These are phyloP conservation scores for Cynaeus angustus DNA, from an alignment of 2,888 invertebrate species.

Conservation along the genomic window DNA sequence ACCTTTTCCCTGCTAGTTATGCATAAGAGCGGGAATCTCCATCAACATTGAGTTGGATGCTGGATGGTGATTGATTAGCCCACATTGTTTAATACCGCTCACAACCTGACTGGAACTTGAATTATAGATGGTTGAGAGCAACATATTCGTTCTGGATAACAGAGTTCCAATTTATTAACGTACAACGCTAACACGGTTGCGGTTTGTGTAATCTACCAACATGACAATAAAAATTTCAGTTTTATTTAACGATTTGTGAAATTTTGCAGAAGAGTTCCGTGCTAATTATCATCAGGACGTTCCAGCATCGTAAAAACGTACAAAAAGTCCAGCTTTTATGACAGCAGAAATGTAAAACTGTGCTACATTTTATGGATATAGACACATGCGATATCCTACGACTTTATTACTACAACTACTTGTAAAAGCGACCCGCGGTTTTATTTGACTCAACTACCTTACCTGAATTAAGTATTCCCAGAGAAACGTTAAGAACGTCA, in stretches of 20 bases:
- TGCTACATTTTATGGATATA: conserved; percentile 4
- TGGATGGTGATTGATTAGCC: conserved; percentile 55
- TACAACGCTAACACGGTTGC: conserved; percentile 36
- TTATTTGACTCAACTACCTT: conserved; percentile 45
- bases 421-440: too few relatives aligned
- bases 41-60: conserved; percentile 28
- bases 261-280: background rate
- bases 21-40: conserved; percentile 21
- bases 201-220: conserved; percentile 40
- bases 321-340: conserved; percentile 18
- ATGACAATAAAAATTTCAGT: conserved; percentile 14
- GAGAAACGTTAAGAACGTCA: conserved; percentile 50
- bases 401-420: conserved; percentile 37
- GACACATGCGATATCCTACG: conserved; percentile 7
- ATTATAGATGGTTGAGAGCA: conserved; percentile 54
- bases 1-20: conserved; percentile 24
- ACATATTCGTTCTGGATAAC: conserved; percentile 48
- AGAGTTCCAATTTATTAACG: conserved; percentile 46
- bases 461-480: conserved; percentile 59
- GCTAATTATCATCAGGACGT: background rate
- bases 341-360: conserved; percentile 14
- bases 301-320: background rate
- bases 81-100: conserved; percentile 53
- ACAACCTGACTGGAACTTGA: conserved; percentile 53
- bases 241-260: conserved; percentile 14